phyloP scores from a whole-genome alignment of 2,113 vertebrate genomes.

The Vicugna pacos region DNA sequence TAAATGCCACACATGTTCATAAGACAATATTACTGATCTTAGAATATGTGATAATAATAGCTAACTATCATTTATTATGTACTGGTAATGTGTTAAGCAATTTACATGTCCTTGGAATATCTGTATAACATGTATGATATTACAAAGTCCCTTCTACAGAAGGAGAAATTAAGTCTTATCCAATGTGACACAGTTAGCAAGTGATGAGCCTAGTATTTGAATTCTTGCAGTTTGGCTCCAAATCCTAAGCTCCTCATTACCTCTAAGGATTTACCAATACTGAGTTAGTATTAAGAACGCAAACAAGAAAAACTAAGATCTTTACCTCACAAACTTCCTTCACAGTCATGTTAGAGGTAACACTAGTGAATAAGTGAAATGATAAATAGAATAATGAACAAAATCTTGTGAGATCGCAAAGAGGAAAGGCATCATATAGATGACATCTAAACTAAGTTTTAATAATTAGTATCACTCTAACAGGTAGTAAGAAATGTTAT shows the following conservation, averaged over 20 bases:
- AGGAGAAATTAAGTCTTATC: not conserved
- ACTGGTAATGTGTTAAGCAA: not conserved
- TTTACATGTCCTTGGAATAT: not conserved
- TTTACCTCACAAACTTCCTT: not conserved
- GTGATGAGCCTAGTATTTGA: not conserved
- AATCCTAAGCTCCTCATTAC: not conserved
- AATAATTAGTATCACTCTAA: not conserved
- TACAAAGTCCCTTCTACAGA: not conserved
- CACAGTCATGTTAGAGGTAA: not conserved
- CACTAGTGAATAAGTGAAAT: not conserved
- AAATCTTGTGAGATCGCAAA: not conserved
- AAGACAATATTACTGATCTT: not conserved
- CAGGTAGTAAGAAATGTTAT: not conserved
- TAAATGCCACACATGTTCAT: not conserved
- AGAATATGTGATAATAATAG: not conserved
- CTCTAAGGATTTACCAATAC: not conserved
- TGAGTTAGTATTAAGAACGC: not conserved
- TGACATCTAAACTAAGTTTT: not conserved
- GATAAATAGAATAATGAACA: not conserved
- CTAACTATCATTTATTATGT: not conserved
- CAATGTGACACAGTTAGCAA: not conserved
- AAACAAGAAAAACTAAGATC: not conserved
- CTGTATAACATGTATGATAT: not conserved
- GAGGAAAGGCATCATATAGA: not conserved
- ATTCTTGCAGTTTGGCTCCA: not conserved